phyloP scores from a whole-genome alignment of 2,888 invertebrate species.

The Erebia epiphron region DNA sequence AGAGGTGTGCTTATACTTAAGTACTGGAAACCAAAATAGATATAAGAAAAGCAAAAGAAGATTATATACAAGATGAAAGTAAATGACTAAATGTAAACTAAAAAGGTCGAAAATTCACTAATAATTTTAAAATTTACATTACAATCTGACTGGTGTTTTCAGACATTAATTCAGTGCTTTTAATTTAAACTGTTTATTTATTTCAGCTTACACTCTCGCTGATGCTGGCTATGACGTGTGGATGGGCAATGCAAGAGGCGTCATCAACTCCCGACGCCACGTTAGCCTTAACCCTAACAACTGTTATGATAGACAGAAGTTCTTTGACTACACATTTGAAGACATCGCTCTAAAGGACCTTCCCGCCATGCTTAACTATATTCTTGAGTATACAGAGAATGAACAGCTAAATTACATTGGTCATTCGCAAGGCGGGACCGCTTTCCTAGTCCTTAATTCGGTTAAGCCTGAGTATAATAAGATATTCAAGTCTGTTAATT shows the following conservation, averaged over 20 bases:
- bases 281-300: slow-evolving; percentile 55
- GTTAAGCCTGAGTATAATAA: slow-evolving; percentile 61
- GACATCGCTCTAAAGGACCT: slow-evolving; percentile 64
- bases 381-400: slow-evolving; percentile 52
- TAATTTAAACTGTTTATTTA: background rate
- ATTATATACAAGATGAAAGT: background rate
- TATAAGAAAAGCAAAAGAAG: background rate
- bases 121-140: no score
- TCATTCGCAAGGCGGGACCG: slow-evolving; percentile 71
- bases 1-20: background rate
- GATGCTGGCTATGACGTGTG: slow-evolving; percentile 89
- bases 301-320: slow-evolving; percentile 46
- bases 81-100: no score
- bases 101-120: no score
- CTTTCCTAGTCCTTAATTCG: slow-evolving; percentile 57
- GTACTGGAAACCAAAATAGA: background rate
- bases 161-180: no score
- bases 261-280: slow-evolving; percentile 86
- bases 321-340: slow-evolving; percentile 68
- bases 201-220: slow-evolving; percentile 85
- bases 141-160: no score
- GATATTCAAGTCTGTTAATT: slow-evolving; percentile 60
- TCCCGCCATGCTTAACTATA: slow-evolving; percentile 64
- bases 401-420: slow-evolving; percentile 66
- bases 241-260: slow-evolving; percentile 92